Base-by-base conservation (phyloP, 2,888 invertebrate species). In the Sesia bembeciformis region DNA sequence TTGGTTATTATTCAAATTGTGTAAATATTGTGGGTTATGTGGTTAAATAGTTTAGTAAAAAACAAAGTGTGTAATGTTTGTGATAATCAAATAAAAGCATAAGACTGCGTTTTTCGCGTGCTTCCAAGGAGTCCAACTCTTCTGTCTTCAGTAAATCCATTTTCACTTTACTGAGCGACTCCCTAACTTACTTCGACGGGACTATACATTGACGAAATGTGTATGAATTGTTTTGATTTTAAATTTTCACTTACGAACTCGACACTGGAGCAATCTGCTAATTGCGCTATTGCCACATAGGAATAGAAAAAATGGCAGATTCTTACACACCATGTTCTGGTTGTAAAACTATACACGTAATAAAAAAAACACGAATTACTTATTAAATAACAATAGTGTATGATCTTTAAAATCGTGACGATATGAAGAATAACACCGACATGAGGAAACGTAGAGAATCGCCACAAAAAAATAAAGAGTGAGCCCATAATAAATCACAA, bases 331-430 rank as follows among this genome's bases (percentile, higher is more conserved):
- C 23, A 23, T 23, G 23, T 23, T 23, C n/a, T 46, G n/a, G 23
- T 8, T 46, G n/a, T 46, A 46, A 46, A n/a, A 46, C 8, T 46
- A 4, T 8, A 46, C 4, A 5, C 46, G 3, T 8, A 46, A 46
- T 46, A 8, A 46, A 46, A 8, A n/a, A 72, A 72, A 74, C 80
- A 81, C 79, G 80, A 79, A 67, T 65, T 66, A 57, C 60, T 67
- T 69, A 74, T 77, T 75, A 46, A 46, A 4, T 8, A 46, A 23
- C 46, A 8, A 8, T 7, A 46, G n/a, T 5, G 46, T 4, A 23
- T 46, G 46, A n/a, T 46, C 8, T 46, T 46, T 53, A 59, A 62
- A 62, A 64, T 74, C 76, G 74, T 74, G 72, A 70, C 63, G 62
- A 54, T 55, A 57, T 55, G 53, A 54, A 64, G 56, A 61, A 62